Percentiles rank a stretch among this genome's conserved stretches.
phyloP scores from a whole-genome alignment of 2,797 vertebrate genomes.

The Knipowitschia caucasica region DNA sequence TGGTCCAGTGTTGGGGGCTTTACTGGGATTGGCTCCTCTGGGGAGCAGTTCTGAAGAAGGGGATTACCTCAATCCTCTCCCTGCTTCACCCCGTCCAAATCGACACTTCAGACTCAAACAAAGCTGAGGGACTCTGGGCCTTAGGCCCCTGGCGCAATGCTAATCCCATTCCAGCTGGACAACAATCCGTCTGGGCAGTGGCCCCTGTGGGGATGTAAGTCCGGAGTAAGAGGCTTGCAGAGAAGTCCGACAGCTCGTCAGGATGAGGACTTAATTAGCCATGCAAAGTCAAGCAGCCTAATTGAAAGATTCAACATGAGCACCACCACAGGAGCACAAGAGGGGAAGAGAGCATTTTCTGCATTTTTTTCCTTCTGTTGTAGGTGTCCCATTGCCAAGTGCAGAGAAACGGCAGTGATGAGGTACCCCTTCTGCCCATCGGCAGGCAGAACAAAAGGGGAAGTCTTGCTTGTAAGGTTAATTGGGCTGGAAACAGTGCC shows the following conservation, averaged over 20 bases:
- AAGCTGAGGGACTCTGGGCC: conserved; percentile 65
- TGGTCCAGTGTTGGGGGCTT: conserved; percentile 53
- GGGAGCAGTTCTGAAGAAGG: conserved; percentile 61
- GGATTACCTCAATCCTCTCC: conserved; percentile 76
- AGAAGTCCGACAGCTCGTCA: conserved; percentile 79
- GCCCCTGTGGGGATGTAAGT: conserved; percentile 65
- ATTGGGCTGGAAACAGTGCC: conserved; percentile 62
- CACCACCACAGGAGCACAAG: conserved; percentile 40
- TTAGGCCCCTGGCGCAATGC: conserved; percentile 62
- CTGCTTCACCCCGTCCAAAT: conserved; percentile 62
- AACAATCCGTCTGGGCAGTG: conserved; percentile 77
- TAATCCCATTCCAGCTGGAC: conserved; percentile 82
- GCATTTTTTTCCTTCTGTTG: conserved; percentile 29
- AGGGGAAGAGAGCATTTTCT: conserved; percentile 40
- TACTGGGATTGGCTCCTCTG: conserved; percentile 46
- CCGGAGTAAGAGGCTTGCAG: conserved; percentile 73
- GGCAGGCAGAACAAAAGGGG: conserved; percentile 45
- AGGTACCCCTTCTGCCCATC: conserved; percentile 45
- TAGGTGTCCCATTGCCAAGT: conserved; percentile 63
- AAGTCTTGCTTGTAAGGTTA: conserved; percentile 67
- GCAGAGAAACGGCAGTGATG: conserved; percentile 52
- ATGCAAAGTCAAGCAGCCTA: conserved; percentile 78
- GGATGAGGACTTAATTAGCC: conserved; percentile 80
- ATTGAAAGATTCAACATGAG: conserved; percentile 72
- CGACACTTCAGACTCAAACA: conserved; percentile 75